These are phyloP conservation scores for Stegana nigrithorax DNA, from an alignment of 2,888 invertebrate species.

Conservation along the genomic window DNA sequence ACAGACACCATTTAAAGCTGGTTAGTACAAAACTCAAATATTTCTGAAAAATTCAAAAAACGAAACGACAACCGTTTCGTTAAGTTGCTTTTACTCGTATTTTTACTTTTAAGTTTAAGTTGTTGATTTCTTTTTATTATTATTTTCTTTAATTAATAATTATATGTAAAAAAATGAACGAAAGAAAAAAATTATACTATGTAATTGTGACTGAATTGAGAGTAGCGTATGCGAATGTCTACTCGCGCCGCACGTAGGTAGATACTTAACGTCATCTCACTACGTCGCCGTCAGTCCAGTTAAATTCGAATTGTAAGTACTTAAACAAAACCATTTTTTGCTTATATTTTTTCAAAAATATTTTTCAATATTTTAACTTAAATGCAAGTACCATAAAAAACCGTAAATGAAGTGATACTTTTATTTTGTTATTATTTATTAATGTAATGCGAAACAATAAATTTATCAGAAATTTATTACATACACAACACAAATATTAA, in stretches of 20 bases:
- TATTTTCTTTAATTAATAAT: not conserved
- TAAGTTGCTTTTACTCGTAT: not conserved
- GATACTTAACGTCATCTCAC: conserved; percentile 3
- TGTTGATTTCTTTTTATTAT: not conserved
- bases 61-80: conserved; percentile 16
- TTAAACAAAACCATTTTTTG: conserved; percentile 47
- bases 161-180: conserved; percentile 2
- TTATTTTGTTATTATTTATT: conserved; percentile 5
- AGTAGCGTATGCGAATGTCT: not conserved
- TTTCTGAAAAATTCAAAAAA: conserved; percentile 7
- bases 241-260: not conserved
- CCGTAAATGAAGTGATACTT: not conserved
- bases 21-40: conserved; percentile 35
- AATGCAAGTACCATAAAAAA: not conserved
- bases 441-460: conserved; percentile 62
- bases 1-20: conserved; percentile 16
- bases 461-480: conserved; percentile 17
- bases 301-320: conserved; percentile 66
- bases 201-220: conserved; percentile 11
- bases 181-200: not conserved
- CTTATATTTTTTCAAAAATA: conserved; percentile 21
- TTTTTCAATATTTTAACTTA: conserved; percentile 13
- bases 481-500: conserved; percentile 14
- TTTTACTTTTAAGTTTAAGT: conserved; percentile 1
- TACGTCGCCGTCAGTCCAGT: conserved; percentile 29